Evolutionary conservation across 2,888 invertebrate species (phyloP).

Genomic region (Hyles lineata): DNA sequence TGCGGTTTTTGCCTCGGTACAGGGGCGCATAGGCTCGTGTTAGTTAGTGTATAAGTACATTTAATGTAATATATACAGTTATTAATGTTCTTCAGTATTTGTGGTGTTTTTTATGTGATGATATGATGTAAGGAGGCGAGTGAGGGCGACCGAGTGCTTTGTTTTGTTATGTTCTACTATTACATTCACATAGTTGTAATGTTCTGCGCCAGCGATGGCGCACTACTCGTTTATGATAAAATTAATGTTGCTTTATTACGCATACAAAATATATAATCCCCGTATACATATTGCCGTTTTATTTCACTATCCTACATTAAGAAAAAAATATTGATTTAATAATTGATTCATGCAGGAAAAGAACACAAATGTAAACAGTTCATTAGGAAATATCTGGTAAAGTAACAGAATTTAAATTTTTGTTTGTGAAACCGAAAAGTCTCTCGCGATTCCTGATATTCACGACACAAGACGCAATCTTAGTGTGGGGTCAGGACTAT

Average conservation of each 20-base stretch:
- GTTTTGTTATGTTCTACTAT: slow-evolving; percentile 79
- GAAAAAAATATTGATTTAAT: too few relatives aligned
- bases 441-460: too few relatives aligned
- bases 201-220: slow-evolving; percentile 64
- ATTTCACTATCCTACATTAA: slow-evolving; percentile 43
- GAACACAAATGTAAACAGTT: too few relatives aligned
- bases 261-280: slow-evolving; percentile 85
- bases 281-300: slow-evolving; percentile 71
- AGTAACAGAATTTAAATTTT: too few relatives aligned
- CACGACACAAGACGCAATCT: too few relatives aligned
- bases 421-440: too few relatives aligned
- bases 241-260: slow-evolving; percentile 85
- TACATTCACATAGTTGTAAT: slow-evolving; percentile 83
- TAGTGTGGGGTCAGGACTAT: too few relatives aligned
- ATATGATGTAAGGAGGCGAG: slow-evolving; percentile 59
- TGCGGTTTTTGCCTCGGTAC: slow-evolving; percentile 70
- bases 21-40: slow-evolving; percentile 76
- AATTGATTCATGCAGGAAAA: too few relatives aligned
- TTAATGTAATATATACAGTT: slow-evolving; percentile 80
- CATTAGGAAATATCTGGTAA: too few relatives aligned
- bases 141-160: slow-evolving; percentile 57
- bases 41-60: slow-evolving; percentile 82
- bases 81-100: slow-evolving; percentile 84
- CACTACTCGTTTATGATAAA: slow-evolving; percentile 80
- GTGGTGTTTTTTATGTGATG: slow-evolving; percentile 75